Evolutionary conservation across 1,140 invertebrate genomes (phyloP).

Genomic region (silkworm (Bombyx mori)): DNA sequence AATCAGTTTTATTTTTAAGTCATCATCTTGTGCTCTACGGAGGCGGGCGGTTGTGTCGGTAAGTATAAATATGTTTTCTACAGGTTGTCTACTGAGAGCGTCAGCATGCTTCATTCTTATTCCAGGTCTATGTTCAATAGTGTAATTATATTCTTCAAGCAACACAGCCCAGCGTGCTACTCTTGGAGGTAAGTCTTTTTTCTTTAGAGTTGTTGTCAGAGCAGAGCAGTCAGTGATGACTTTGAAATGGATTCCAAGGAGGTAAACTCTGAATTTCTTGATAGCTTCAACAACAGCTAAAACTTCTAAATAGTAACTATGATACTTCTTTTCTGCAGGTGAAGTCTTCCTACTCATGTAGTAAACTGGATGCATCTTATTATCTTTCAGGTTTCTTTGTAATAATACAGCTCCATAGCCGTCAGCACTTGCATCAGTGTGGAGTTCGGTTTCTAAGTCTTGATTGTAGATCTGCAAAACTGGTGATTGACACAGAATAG

Average conservation of each 20-base stretch:
- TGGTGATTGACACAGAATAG: too few species aligned
- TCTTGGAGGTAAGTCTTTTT: conserved; percentile 36
- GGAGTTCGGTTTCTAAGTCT: too few species aligned
- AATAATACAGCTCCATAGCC: too few species aligned
- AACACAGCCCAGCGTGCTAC: conserved; percentile 25
- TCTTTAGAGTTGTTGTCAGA: conserved; percentile 45
- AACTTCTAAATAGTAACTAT: conserved; percentile 64
- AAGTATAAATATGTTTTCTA: conserved; percentile 12
- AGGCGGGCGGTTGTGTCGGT: conserved; percentile 13
- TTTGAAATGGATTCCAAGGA: conserved; percentile 61
- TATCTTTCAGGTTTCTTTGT: too few species aligned
- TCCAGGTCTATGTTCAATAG: conserved; percentile 38
- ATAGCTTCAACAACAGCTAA: conserved; percentile 67
- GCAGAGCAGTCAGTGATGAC: conserved; percentile 55
- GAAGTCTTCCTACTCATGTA: background rate
- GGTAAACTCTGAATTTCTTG: conserved; percentile 65
- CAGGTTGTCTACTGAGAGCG: conserved; percentile 47
- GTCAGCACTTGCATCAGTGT: too few species aligned
- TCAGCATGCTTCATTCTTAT: conserved; percentile 55
- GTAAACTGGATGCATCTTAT: too few species aligned
- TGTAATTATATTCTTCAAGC: conserved; percentile 43
- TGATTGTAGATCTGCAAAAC: too few species aligned
- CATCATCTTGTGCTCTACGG: conserved; percentile 24
- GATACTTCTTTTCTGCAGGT: conserved; percentile 51
- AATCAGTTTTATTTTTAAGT: conserved; percentile 24